Conservation (phyloP, 2,113 vertebrate species). For the Xenopus borealis region DNA sequence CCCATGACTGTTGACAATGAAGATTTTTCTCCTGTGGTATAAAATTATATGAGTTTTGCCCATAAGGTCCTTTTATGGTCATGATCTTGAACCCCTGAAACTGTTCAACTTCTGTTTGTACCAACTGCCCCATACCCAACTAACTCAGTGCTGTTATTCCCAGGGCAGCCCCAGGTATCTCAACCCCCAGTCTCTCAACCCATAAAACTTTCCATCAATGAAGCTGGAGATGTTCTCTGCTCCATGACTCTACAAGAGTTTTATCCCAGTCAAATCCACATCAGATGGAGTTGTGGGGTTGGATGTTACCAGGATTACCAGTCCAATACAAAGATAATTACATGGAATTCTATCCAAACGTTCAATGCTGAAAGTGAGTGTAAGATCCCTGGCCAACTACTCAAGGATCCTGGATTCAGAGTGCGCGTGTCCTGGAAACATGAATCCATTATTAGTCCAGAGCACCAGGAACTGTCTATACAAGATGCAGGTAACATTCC, state of each 20-base stretch:
- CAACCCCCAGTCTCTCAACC: too few species aligned
- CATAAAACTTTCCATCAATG: not conserved
- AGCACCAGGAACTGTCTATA: not conserved
- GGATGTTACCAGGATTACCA: not conserved
- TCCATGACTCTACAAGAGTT: not conserved
- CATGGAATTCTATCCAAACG: not conserved
- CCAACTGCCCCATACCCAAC: too few species aligned
- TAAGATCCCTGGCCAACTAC: not conserved
- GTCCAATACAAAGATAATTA: not conserved
- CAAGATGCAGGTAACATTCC: not conserved
- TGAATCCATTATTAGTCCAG: not conserved
- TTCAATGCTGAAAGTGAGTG: slow-evolving; percentile 13
- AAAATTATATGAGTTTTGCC: too few species aligned
- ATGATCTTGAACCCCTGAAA: too few species aligned
- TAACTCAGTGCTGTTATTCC: too few species aligned
- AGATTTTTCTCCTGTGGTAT: too few species aligned
- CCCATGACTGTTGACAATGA: too few species aligned
- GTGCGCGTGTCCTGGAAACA: not conserved
- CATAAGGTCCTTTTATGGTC: too few species aligned
- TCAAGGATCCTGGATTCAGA: not conserved
- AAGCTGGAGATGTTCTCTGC: not conserved
- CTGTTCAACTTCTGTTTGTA: too few species aligned
- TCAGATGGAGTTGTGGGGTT: slow-evolving; percentile 16
- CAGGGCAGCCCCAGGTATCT: too few species aligned
- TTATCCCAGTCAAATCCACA: slow-evolving; percentile 1